Evolutionary conservation across 2,113 vertebrate genomes (phyloP).

Genomic region (Corythornis vintsioides): DNA sequence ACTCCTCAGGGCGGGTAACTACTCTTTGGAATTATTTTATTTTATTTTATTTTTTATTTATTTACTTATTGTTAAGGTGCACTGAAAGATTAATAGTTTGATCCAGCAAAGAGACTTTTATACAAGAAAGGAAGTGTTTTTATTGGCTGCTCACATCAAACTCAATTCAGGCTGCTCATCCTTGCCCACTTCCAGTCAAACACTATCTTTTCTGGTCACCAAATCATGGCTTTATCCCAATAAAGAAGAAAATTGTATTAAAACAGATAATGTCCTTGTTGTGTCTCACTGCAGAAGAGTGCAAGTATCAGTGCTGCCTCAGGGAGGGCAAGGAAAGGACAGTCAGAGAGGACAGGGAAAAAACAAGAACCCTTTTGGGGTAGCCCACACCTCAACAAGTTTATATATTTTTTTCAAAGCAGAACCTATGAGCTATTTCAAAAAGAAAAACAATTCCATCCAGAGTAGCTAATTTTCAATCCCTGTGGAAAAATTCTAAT

Average conservation of each 20-base stretch:
- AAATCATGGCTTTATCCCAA: neutral
- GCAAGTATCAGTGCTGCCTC: neutral
- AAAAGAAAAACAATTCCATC: neutral
- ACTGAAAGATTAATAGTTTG: neutral
- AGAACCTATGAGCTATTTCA: fast-evolving
- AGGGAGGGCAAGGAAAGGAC: neutral
- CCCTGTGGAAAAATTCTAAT: neutral
- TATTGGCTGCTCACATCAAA: neutral
- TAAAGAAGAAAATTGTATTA: neutral
- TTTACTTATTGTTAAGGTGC: too few species aligned
- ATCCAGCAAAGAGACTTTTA: neutral
- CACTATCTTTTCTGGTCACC: neutral
- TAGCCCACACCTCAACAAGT: neutral
- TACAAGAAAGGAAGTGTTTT: neutral
- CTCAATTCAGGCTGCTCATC: fast-evolving
- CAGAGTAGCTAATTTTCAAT: neutral
- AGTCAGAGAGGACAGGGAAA: neutral
- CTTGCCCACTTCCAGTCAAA: neutral
- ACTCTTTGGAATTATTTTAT: neutral
- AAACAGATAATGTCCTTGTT: neutral
- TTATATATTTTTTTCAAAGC: neutral
- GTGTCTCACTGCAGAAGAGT: neutral
- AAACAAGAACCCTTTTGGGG: neutral
- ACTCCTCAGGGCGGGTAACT: neutral
- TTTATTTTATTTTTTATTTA: too few species aligned